Evolutionary conservation across 1,140 invertebrate genomes (phyloP).

Genomic region (Zaprionus africanus): DNA sequence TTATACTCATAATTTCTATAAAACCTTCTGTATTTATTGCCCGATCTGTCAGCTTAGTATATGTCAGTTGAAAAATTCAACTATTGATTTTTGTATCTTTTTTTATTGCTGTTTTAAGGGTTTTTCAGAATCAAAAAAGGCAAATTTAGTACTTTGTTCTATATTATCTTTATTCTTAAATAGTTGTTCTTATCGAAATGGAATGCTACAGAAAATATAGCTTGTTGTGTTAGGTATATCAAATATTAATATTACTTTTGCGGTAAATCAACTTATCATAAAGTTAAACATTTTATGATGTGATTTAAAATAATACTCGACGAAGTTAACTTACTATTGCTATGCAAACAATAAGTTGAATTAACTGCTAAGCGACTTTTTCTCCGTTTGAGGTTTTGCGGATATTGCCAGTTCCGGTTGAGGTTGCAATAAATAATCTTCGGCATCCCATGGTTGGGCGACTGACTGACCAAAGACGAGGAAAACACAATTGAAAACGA

Average conservation of each 20-base stretch:
- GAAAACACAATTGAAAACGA: slow-evolving; percentile 64
- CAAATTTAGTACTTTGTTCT: not conserved
- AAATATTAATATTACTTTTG: slow-evolving; percentile 15
- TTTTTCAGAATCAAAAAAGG: too few species aligned
- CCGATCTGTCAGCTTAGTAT: too few species aligned
- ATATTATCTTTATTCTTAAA: slow-evolving; percentile 6
- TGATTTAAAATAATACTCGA: slow-evolving; percentile 37
- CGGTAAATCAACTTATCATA: too few species aligned
- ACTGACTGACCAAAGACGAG: slow-evolving; percentile 90
- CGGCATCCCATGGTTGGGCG: slow-evolving; percentile 90
- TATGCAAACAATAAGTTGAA: slow-evolving; percentile 85
- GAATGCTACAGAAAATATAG: slow-evolving; percentile 11
- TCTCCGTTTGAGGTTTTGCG: slow-evolving; percentile 1
- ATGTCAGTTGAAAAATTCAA: too few species aligned
- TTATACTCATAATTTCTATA: too few species aligned
- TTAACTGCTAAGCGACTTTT: slow-evolving; percentile 11
- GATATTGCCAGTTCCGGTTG: slow-evolving; percentile 26
- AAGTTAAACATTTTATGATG: not conserved
- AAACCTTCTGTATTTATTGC: too few species aligned
- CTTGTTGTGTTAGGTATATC: slow-evolving; percentile 9
- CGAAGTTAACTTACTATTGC: slow-evolving; percentile 88
- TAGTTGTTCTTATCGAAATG: not conserved
- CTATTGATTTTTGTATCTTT: too few species aligned
- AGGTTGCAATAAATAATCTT: slow-evolving; percentile 88
- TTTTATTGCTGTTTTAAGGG: too few species aligned